These are phyloP conservation scores for Steinernema feltiae DNA, from an alignment of 1,140 invertebrate species.

Conservation along the genomic window DNA sequence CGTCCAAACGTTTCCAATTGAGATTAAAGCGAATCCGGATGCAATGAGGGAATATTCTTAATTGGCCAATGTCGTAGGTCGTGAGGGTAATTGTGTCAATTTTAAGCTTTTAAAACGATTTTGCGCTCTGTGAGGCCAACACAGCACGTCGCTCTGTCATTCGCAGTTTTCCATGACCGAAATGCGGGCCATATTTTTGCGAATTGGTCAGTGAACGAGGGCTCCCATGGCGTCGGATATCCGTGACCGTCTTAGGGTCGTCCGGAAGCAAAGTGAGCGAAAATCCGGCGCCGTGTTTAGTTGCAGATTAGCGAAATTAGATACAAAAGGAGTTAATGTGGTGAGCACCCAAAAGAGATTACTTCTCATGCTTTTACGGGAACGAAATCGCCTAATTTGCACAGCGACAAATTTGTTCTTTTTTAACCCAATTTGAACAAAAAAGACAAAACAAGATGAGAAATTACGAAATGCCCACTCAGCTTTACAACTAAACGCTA, in stretches of 20 bases:
- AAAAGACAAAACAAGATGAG: no score
- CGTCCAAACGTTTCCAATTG: neutral
- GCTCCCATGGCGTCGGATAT: neutral
- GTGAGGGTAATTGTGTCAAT: neutral
- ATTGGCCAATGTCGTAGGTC: neutral
- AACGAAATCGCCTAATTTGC: no score
- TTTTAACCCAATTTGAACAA: no score
- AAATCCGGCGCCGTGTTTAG: neutral
- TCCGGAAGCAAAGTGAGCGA: neutral
- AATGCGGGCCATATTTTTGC: no score
- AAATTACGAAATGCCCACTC: no score
- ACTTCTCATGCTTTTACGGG: neutral
- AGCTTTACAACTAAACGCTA: no score
- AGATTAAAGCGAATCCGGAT: neutral
- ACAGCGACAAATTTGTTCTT: no score
- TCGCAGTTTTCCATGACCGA: no score
- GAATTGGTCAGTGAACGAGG: neutral
- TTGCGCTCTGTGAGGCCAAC: neutral
- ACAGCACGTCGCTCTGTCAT: neutral
- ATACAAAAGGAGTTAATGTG: neutral
- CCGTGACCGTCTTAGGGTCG: neutral
- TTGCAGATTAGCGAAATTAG: constrained; percentile 9
- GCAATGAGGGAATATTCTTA: neutral
- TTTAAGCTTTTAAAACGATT: neutral
- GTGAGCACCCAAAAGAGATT: neutral